phyloP scores from a whole-genome alignment of 2,113 vertebrate species.

The Neopipo cinnamomea region DNA sequence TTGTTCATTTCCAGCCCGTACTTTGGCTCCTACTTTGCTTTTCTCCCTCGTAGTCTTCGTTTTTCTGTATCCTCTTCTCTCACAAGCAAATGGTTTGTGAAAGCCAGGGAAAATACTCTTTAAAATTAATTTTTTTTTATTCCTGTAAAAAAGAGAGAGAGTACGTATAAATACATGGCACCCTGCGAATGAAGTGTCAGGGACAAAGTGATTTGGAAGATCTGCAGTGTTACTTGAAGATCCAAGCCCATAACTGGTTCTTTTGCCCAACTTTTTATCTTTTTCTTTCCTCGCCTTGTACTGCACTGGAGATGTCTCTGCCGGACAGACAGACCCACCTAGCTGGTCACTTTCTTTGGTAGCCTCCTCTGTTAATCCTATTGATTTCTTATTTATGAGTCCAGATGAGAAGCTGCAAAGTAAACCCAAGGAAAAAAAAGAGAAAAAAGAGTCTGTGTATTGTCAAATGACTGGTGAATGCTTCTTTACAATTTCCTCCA shows the following conservation, averaged over 20 bases:
- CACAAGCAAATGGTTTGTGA: background rate
- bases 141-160: background rate
- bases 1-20: background rate
- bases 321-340: background rate
- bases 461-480: conserved; percentile 80
- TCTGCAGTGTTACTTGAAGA: background rate
- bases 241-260: background rate
- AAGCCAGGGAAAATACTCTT: background rate
- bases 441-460: conserved; percentile 58
- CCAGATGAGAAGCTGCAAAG: conserved; percentile 66
- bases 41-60: background rate
- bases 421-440: background rate
- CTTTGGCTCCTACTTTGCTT: conserved; percentile 32
- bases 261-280: conserved; percentile 39
- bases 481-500: conserved; percentile 41
- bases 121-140: background rate
- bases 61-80: background rate
- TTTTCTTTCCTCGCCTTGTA: background rate
- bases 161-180: background rate
- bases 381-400: conserved; percentile 61
- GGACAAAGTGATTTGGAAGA: background rate
- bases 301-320: background rate
- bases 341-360: conserved; percentile 15
- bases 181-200: background rate
- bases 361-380: conserved; percentile 34